These are phyloP conservation scores for Agapetus fuscipes DNA, from an alignment of 2,888 invertebrate species.

Conservation along the genomic window DNA sequence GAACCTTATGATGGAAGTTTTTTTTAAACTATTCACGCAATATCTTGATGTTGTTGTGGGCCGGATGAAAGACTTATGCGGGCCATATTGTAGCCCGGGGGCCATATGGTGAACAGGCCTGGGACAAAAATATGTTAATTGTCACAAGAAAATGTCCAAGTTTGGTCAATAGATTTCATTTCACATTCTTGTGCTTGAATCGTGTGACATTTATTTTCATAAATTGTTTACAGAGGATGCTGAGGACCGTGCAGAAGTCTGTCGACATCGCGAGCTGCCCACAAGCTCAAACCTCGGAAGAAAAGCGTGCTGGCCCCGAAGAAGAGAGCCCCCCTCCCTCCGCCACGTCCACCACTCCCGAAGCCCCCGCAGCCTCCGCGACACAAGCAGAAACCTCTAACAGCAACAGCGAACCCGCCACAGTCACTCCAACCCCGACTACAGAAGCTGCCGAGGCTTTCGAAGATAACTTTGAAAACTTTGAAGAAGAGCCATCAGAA, in stretches of 20 bases:
- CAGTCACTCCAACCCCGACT: slow-evolving; percentile 22
- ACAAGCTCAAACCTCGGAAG: slow-evolving; percentile 31
- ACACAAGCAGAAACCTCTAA: too few species aligned
- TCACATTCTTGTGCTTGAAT: too few species aligned
- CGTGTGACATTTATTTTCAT: too few species aligned
- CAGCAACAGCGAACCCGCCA: slow-evolving; percentile 20
- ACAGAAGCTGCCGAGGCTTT: slow-evolving; percentile 27
- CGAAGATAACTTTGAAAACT: slow-evolving; percentile 29
- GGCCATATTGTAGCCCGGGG: too few species aligned
- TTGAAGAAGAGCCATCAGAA: slow-evolving; percentile 23
- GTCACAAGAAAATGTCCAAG: too few species aligned
- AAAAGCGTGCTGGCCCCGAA: slow-evolving; percentile 29
- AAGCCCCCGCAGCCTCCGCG: not conserved
- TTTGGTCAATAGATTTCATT: too few species aligned
- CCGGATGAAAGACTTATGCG: too few species aligned
- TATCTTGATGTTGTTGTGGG: too few species aligned
- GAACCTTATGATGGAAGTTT: too few species aligned
- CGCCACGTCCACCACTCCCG: not conserved
- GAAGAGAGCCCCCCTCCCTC: not conserved
- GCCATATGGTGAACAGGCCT: too few species aligned
- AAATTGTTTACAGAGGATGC: slow-evolving; percentile 52
- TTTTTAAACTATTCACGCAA: too few species aligned
- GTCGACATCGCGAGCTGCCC: slow-evolving; percentile 37
- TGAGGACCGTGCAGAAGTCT: slow-evolving; percentile 52
- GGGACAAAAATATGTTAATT: too few species aligned